Base-by-base conservation (phyloP, 1,140 invertebrate genomes). In the Archivesica marissinica region DNA sequence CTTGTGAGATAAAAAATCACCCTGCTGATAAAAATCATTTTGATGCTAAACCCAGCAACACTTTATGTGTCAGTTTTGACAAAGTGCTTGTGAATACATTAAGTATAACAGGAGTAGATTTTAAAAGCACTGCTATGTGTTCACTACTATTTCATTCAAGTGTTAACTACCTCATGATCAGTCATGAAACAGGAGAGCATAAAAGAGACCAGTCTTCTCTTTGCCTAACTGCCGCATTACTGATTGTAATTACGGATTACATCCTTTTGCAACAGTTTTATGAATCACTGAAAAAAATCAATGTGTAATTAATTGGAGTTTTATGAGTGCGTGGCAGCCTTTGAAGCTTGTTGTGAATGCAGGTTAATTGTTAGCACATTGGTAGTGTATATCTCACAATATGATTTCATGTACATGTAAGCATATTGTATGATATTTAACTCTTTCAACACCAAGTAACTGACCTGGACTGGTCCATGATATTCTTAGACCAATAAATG, bases 1-100 rank as follows among this genome's bases (percentile, higher is more conserved):
- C 13, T 35, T 64, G 25, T 35, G 1, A 64, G 59, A 64, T 64
- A 64, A 35, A 64, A 64, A 64, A 35, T 64, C 11, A 35, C 28
- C 59, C 30, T 64, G 28, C 59, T 64, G 59, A 64, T 59, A 64
- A 64, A 64, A 64, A 64, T 64, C 59, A 64, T 64, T 64, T 64
- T 64, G 59, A 64, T 20, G 30, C 59, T 15, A 64, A 11, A 17
- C 23, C 28, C 15, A 25, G 3, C 38, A 35, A 64, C 59, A 64
- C 30, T 33, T 64, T 15, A 64, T 64, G 38, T 33, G 28, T 33
- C 30, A 64, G 23, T 35, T 64, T 33, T 64, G 59, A 64, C 59
- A 64, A 35, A 64, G 59, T 64, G 30, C 28, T 64, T 64, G n/a
- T n/a, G 30, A 64, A 64, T 35, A 64, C 30, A 35, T 64, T 64